These are phyloP conservation scores for Oreocharis arfaki DNA, from an alignment of 2,113 vertebrate genomes.

Conservation along the genomic window DNA sequence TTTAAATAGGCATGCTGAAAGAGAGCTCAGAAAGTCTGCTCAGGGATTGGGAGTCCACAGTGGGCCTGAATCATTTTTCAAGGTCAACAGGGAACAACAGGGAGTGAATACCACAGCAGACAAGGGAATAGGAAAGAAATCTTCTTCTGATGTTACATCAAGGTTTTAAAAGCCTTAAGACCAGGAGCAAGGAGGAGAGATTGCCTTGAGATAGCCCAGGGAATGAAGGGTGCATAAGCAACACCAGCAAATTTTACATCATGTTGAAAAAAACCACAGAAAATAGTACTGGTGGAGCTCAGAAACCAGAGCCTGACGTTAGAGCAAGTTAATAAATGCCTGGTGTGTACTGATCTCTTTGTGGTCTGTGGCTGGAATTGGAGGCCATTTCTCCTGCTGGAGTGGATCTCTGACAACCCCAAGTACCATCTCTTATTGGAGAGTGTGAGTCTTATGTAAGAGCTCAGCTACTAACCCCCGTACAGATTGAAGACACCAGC, in stretches of 20 bases:
- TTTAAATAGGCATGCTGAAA: conserved; percentile 22
- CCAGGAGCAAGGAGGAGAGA: not conserved
- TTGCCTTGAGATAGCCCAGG: not conserved
- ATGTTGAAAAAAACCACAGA: not conserved
- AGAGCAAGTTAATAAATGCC: not conserved
- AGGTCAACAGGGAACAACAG: not conserved
- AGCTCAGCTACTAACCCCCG: not conserved
- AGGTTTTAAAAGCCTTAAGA: conserved; percentile 22
- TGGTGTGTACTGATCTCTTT: not conserved
- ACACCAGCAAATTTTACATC: not conserved
- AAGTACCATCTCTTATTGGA: not conserved
- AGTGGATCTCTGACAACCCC: not conserved
- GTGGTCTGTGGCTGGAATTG: not conserved
- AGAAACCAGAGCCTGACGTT: not conserved
- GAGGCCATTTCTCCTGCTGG: not conserved
- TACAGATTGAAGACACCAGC: not conserved
- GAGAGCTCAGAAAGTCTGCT: not conserved
- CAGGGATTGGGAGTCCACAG: not conserved
- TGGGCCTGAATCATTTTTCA: not conserved
- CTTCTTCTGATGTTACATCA: not conserved
- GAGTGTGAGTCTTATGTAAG: rapidly evolving
- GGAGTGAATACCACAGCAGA: not conserved
- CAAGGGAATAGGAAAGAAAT: not conserved
- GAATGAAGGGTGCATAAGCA: not conserved
- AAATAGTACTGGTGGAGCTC: not conserved